A percentile compares a stretch with the other conserved stretches of the same genome.
Evolutionary conservation across 2,888 invertebrate genomes (phyloP).

Genomic region (Anodontia alba): DNA sequence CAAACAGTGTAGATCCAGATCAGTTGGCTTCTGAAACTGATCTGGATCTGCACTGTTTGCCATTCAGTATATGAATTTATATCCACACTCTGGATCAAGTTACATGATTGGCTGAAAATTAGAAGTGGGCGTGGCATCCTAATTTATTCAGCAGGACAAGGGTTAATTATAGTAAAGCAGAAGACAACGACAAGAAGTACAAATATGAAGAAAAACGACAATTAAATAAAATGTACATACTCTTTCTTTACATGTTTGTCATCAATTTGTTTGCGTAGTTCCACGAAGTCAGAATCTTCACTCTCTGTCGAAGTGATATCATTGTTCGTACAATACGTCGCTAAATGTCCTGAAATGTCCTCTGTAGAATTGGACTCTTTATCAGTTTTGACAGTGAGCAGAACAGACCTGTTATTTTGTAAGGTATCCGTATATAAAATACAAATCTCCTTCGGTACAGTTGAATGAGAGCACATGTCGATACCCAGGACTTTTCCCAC

Average conservation of each 20-base stretch:
- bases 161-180: no score
- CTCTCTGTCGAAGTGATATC: neutral
- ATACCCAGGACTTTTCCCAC: no score
- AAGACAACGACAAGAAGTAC: neutral
- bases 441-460: neutral
- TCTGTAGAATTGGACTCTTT: neutral
- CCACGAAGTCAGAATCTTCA: neutral
- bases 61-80: no score
- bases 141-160: no score
- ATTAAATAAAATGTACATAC: neutral
- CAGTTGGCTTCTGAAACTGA: no score
- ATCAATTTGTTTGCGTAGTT: neutral
- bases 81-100: no score
- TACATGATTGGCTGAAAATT: no score
- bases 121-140: no score
- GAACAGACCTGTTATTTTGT: neutral
- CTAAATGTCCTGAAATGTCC: neutral
- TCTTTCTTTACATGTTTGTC: neutral
- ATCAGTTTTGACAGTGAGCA: neutral
- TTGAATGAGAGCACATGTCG: no score
- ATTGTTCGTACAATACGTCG: neutral
- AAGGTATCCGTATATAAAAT: neutral
- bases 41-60: no score
- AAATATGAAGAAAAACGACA: neutral
- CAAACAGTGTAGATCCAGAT: no score